These are phyloP conservation scores for Asteroscopus sphinx DNA, from an alignment of 2,888 invertebrate genomes.

Conservation along the genomic window DNA sequence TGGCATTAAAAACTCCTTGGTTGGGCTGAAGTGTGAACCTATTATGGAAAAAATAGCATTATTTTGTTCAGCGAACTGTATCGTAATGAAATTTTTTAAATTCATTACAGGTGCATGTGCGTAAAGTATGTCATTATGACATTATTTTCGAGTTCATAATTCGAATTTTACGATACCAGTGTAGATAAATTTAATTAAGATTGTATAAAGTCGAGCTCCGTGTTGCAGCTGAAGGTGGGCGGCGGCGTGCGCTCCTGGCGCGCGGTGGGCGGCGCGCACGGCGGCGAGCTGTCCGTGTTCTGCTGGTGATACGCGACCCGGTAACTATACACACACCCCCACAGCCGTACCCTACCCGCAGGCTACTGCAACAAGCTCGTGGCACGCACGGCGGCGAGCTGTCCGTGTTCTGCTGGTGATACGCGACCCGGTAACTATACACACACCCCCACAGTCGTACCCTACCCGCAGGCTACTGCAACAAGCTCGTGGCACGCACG, in stretches of 20 bases:
- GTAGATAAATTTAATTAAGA: too few relatives aligned
- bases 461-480: too few relatives aligned
- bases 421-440: neutral
- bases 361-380: neutral
- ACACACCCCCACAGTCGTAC: neutral
- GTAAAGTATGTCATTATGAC: too few relatives aligned
- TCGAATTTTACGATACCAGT: too few relatives aligned
- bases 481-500: neutral
- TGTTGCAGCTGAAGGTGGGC: conserved; percentile 92
- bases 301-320: conserved; percentile 91
- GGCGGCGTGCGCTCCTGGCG: conserved; percentile 94
- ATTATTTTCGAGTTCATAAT: too few relatives aligned
- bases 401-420: conserved; percentile 13
- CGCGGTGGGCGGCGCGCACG: conserved; percentile 90
- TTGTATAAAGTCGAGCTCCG: neutral
- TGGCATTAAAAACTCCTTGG: too few relatives aligned
- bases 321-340: neutral
- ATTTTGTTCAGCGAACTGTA: too few relatives aligned
- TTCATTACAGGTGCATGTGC: too few relatives aligned
- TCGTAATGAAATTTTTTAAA: too few relatives aligned
- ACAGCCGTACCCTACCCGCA: neutral
- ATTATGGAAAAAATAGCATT: too few relatives aligned
- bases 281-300: conserved; percentile 94
- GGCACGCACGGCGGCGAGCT: conserved; percentile 2
- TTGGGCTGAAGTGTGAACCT: too few relatives aligned